phyloP scores from a whole-genome alignment of 2,797 vertebrate genomes.

The Xenops minutus region DNA sequence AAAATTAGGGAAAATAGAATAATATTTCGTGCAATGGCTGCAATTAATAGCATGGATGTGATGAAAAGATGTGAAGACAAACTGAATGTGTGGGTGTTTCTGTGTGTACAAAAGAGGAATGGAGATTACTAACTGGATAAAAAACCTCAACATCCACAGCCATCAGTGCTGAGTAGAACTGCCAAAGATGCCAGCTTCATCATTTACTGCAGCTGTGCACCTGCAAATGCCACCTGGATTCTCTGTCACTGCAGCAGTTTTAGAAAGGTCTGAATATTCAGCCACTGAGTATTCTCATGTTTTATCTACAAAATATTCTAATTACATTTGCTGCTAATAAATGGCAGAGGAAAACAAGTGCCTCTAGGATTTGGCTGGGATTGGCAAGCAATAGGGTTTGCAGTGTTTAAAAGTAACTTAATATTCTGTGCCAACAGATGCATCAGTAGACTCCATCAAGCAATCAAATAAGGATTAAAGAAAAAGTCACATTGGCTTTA shows the following conservation, averaged over 20 bases:
- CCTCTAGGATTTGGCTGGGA: conserved; percentile 13
- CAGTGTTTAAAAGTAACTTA: conserved; percentile 50
- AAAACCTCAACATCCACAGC: neutral
- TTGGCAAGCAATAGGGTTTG: neutral
- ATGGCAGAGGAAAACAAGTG: neutral
- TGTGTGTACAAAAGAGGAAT: neutral
- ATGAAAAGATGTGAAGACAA: neutral
- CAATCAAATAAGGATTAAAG: conserved; percentile 66
- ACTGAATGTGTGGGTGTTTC: neutral
- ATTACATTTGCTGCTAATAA: conserved; percentile 52
- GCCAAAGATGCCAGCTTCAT: conserved; percentile 24
- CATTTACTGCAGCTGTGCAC: conserved; percentile 43
- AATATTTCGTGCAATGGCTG: neutral
- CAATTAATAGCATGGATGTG: neutral
- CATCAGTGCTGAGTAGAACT: neutral
- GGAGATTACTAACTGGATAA: neutral
- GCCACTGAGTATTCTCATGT: neutral
- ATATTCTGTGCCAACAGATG: conserved; percentile 25
- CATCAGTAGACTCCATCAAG: conserved; percentile 45
- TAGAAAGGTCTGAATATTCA: conserved; percentile 35
- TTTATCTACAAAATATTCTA: conserved; percentile 40
- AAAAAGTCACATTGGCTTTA: conserved; percentile 48
- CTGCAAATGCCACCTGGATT: conserved; percentile 39
- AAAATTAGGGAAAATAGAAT: neutral
- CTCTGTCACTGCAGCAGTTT: conserved; percentile 24